Conservation (phyloP, 2,888 invertebrate genomes). For the Ochropacha duplaris region DNA sequence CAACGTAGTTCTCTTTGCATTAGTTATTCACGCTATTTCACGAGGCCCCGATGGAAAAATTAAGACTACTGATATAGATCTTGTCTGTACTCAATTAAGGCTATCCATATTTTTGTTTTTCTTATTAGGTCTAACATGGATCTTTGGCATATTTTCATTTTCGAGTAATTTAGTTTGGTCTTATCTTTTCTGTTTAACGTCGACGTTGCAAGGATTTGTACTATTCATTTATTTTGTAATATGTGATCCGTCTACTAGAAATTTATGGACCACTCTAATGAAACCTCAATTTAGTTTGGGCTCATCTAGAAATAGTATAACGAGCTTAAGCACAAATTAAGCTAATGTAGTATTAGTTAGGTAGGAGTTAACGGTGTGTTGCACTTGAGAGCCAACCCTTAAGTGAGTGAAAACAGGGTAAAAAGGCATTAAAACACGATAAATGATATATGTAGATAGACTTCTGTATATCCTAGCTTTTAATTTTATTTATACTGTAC, state of each 20-base stretch:
- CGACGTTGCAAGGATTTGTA: constrained; percentile 84
- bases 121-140: constrained; percentile 84
- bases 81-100: constrained; percentile 77
- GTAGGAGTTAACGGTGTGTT: too few species aligned
- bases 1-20: constrained; percentile 79
- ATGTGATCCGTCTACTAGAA: constrained; percentile 79
- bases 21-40: constrained; percentile 80
- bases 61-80: constrained; percentile 62
- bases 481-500: too few species aligned
- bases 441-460: too few species aligned
- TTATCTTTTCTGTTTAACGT: constrained; percentile 85
- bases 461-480: too few species aligned
- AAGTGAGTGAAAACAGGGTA: too few species aligned
- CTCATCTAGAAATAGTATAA: constrained; percentile 61
- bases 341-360: too few species aligned
- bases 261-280: constrained; percentile 75
- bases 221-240: constrained; percentile 84
- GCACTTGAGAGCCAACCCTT: too few species aligned
- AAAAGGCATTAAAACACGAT: too few species aligned
- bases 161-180: constrained; percentile 78
- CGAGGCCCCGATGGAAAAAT: constrained; percentile 77
- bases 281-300: constrained; percentile 54
- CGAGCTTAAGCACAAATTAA: constrained; percentile 40
- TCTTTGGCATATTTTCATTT: constrained; percentile 83
- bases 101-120: constrained; percentile 84